Conservation (phyloP, 2,888 invertebrate genomes). For the Lysandra bellargus region DNA sequence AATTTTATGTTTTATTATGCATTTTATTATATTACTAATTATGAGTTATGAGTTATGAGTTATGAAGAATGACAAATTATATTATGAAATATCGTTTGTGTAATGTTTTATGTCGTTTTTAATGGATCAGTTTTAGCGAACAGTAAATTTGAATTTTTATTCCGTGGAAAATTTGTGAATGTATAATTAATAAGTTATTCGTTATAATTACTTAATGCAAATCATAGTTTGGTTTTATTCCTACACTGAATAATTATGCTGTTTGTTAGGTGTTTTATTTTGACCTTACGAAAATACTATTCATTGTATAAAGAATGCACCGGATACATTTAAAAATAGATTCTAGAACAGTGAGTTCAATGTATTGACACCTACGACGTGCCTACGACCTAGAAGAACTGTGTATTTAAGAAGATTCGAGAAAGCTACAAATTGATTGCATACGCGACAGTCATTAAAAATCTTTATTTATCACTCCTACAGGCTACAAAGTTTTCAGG, state of each 20-base stretch:
- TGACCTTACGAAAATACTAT: constrained; percentile 1
- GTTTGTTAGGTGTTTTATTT: not conserved
- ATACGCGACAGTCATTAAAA: no score
- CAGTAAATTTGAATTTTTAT: not conserved
- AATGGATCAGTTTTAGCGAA: no score
- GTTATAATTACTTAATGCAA: constrained; percentile 10
- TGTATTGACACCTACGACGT: not conserved
- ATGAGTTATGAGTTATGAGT: no score
- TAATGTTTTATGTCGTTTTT: no score
- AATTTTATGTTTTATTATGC: not conserved
- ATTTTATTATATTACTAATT: not conserved
- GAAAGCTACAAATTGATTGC: no score
- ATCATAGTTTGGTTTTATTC: not conserved
- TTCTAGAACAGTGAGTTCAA: not conserved
- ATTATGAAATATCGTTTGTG: not conserved
- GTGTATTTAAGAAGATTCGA: no score
- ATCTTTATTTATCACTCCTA: no score
- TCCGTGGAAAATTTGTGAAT: not conserved
- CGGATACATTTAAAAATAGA: not conserved
- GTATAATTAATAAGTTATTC: not conserved
- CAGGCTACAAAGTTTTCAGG: not conserved
- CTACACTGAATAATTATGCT: not conserved
- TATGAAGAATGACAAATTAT: not conserved
- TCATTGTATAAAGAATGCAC: not conserved
- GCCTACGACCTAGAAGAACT: no score